These are phyloP conservation scores for Urocynchramus pylzowi DNA, from an alignment of 2,113 vertebrate species.

Conservation along the genomic window DNA sequence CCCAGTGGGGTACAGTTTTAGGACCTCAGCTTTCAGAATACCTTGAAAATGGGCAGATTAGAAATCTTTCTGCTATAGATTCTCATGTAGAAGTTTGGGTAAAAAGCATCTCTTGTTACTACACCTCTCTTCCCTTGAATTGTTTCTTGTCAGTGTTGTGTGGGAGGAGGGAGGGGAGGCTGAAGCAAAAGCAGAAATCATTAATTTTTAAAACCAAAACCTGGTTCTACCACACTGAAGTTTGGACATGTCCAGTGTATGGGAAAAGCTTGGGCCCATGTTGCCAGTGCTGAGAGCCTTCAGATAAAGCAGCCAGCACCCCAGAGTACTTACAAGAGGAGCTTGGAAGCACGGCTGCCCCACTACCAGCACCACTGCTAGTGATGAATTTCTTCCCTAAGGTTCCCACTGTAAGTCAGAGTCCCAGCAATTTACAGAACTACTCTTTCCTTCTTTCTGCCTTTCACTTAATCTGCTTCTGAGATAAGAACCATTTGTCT, in stretches of 20 bases:
- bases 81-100: background rate
- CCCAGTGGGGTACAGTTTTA: background rate
- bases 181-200: background rate
- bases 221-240: background rate
- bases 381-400: background rate
- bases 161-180: background rate
- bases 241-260: background rate
- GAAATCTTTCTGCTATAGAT: background rate
- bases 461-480: conserved; percentile 68
- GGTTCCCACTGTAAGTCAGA: conserved; percentile 8
- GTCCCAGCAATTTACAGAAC: conserved; percentile 67
- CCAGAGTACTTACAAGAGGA: background rate
- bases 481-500: conserved; percentile 83
- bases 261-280: background rate
- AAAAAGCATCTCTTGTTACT: background rate
- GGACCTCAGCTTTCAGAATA: conserved; percentile 18
- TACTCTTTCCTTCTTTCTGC: conserved; percentile 46
- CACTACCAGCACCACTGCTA: background rate
- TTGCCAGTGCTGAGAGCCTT: background rate
- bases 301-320: background rate
- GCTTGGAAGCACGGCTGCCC: background rate
- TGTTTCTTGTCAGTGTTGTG: background rate
- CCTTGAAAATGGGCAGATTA: background rate
- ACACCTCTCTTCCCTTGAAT: conserved; percentile 8
- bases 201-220: background rate